Conservation (phyloP, 2,113 vertebrate genomes). For the Leptosomus discolor region DNA sequence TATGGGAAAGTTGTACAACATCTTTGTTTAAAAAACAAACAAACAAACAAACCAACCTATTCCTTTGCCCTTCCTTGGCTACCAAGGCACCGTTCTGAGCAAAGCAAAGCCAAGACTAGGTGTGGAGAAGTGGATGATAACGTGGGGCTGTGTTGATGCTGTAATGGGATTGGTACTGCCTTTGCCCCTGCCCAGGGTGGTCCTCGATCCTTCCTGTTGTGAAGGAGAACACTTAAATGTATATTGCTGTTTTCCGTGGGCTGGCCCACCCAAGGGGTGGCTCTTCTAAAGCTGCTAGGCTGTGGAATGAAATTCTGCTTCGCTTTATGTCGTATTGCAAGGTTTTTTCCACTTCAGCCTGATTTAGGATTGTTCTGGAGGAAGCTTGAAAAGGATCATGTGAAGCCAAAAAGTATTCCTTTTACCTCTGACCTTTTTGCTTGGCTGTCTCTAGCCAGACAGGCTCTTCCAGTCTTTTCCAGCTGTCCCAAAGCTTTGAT, state of each 20-base stretch:
- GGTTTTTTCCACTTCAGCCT: background rate
- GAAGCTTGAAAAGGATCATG: background rate
- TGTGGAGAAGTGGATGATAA: background rate
- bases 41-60: too few relatives aligned
- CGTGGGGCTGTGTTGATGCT: accelerated
- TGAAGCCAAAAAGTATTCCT: background rate
- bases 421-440: slow-evolving; percentile 9
- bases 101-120: background rate
- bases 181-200: background rate
- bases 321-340: background rate
- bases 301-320: background rate
- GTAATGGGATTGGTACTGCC: background rate
- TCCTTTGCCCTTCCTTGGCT: background rate
- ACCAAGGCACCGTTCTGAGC: background rate
- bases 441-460: background rate
- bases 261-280: background rate
- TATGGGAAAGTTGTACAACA: background rate
- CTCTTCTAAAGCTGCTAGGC: background rate
- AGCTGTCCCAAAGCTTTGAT: slow-evolving; percentile 8
- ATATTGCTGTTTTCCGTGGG: background rate
- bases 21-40: background rate
- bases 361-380: background rate
- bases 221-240: background rate
- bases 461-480: background rate
- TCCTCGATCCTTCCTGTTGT: background rate